Percentiles rank a stretch among this genome's conserved stretches.
phyloP scores from a whole-genome alignment of 2,113 vertebrate genomes.

The Crotalus viridis region DNA sequence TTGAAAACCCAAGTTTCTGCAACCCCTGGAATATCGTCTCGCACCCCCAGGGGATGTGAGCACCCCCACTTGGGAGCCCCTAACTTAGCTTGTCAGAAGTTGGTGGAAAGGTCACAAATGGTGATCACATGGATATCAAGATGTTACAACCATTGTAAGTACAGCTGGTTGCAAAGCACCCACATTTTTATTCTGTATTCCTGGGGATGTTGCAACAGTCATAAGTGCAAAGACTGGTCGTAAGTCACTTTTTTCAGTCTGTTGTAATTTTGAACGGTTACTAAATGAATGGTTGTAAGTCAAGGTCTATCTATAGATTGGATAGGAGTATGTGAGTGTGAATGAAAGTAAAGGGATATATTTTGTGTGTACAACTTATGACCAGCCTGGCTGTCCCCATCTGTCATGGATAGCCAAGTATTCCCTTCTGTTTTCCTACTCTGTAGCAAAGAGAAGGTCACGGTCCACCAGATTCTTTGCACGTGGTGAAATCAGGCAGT shows the following conservation, averaged over 20 bases:
- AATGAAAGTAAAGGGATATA: background rate
- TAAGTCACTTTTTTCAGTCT: background rate
- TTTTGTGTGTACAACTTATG: background rate
- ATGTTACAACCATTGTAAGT: background rate
- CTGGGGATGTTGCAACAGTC: background rate
- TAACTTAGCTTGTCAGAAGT: background rate
- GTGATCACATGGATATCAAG: background rate
- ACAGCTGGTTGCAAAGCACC: background rate
- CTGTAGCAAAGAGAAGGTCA: too few species aligned
- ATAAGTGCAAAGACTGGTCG: background rate
- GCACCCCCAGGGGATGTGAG: too few species aligned
- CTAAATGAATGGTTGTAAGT: background rate
- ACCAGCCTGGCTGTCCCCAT: background rate
- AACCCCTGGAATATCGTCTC: too few species aligned
- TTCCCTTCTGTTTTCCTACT: background rate
- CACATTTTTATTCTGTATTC: background rate
- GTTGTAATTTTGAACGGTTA: background rate
- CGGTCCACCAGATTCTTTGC: background rate
- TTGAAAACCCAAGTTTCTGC: too few species aligned
- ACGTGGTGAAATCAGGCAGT: background rate
- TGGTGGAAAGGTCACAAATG: background rate
- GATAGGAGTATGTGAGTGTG: background rate
- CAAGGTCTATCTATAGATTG: background rate
- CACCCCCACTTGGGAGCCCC: too few species aligned
- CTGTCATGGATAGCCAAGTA: too few species aligned